Conservation (phyloP, 2,888 invertebrate species). For the Lasioglossum figueresi region DNA sequence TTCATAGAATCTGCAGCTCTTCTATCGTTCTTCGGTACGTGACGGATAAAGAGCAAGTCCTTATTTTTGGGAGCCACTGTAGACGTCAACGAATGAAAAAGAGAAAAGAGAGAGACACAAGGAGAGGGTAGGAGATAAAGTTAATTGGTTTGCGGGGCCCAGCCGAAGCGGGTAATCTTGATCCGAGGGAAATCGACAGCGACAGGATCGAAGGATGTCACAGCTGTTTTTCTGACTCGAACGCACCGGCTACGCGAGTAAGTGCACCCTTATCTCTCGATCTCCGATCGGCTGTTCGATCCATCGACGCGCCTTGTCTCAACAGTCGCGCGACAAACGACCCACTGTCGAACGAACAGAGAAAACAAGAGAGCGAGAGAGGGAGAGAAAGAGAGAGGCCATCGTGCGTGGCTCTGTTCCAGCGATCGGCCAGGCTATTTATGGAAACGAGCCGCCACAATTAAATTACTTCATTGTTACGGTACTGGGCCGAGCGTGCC, state of each 20-base stretch:
- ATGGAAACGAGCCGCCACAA: constrained; percentile 60
- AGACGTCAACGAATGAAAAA: neutral
- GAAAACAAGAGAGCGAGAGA: neutral
- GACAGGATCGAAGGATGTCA: constrained; percentile 38
- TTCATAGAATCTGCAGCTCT: neutral
- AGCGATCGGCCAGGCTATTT: constrained; percentile 56
- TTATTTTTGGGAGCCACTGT: neutral
- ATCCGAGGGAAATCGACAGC: constrained; percentile 35
- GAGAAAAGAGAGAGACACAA: neutral
- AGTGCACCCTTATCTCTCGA: constrained; percentile 23
- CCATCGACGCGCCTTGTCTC: neutral
- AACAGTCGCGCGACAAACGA: neutral
- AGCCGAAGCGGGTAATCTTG: constrained; percentile 32
- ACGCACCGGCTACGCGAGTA: constrained; percentile 16
- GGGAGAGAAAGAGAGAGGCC: neutral
- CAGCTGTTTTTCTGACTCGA: constrained; percentile 37
- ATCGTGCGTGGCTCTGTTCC: neutral
- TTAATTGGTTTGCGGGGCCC: constrained; percentile 31
- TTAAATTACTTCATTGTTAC: constrained; percentile 60
- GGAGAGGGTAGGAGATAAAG: constrained; percentile 14
- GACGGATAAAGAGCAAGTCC: neutral
- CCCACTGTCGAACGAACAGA: neutral
- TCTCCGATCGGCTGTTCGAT: constrained; percentile 35
- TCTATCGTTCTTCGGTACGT: neutral
- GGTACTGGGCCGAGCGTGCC: constrained; percentile 38